Conservation (phyloP, 2,888 invertebrate species). For the Drosophila robusta region DNA sequence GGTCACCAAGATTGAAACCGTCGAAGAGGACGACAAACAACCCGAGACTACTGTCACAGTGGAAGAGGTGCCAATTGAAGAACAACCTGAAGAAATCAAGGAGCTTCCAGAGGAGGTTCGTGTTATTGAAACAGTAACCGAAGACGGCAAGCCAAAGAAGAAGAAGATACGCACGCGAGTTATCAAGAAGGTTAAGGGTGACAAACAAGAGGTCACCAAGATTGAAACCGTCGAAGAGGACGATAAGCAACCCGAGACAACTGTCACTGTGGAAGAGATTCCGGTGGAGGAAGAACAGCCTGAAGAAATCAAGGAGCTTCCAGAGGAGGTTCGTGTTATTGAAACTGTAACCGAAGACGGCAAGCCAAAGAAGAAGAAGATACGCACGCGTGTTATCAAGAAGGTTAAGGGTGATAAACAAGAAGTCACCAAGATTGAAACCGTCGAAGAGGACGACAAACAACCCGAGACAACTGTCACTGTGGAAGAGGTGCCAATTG, state of each 20-base stretch:
- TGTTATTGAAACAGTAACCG: constrained; percentile 33
- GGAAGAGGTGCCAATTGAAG: constrained; percentile 13
- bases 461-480: constrained; percentile 47
- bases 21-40: too few relatives aligned
- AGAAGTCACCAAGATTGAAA: constrained; percentile 53
- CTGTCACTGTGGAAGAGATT: too few relatives aligned
- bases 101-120: constrained; percentile 49
- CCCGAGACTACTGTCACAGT: too few relatives aligned
- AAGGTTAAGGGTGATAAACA: constrained; percentile 51
- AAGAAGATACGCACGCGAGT: constrained; percentile 41
- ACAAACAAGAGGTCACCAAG: too few relatives aligned
- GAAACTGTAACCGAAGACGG: constrained; percentile 45
- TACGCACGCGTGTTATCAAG: constrained; percentile 48
- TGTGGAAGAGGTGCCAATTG: constrained; percentile 40
- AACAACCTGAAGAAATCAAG: constrained; percentile 28
- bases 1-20: too few relatives aligned
- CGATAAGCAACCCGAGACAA: too few relatives aligned
- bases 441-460: constrained; percentile 51
- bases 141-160: constrained; percentile 44
- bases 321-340: constrained; percentile 42
- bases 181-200: too few relatives aligned
- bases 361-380: constrained; percentile 44
- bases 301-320: constrained; percentile 37
- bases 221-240: too few relatives aligned
- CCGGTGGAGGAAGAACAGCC: constrained; percentile 23